Evolutionary conservation across 2,797 vertebrate genomes (phyloP), one percentile per base, ranked within the genome.

Genomic region (Mus caroli): DNA sequence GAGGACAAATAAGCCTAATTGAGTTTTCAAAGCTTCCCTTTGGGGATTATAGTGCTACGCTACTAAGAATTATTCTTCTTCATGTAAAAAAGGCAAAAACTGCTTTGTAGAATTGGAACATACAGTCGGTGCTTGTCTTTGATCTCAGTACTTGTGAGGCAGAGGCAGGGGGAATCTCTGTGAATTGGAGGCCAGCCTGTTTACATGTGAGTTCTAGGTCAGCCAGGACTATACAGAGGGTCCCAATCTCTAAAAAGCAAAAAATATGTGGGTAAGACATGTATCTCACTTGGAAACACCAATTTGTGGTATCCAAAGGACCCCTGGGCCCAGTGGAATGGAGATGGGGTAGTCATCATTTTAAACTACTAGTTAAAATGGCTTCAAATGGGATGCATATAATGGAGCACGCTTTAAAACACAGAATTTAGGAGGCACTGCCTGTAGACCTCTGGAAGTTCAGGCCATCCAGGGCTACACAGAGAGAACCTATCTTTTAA

Each of bases 1-100:
- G 64, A 92, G 92, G 90, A 94, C 28, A 67, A 50, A 88, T 82
- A 20, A 76, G 56, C 75, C 46, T 62, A 90, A 93, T 82, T 94
- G 76, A 93, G 64, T 56, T 85, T 90, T 17, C 37, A 67, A 56
- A 37, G 91, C n/a, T 67, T 43, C 50, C 13, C 78, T 40, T 11
- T 12, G 67, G 69, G 82, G 92, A 80, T 76, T 1, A 64, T 28
- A 80, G 73, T 62, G 20, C 67, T 91, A 40, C 67, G 26, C 17
- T 40, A 62, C 79, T 40, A 90, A 37, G 60, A 6, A 92, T 95
- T 96, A 34, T 40, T 92, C 90, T 80, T 92, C 79, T 69, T 87
- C 83, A 79, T 88, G 43, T 31, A 56, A 86, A 92, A 92, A 64
- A 73, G n/a, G 3, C 26, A 77, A 92, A 95, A 56, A 67, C 22